phyloP scores from a whole-genome alignment of 2,797 vertebrate species.

The Sebastolobus altivelis region DNA sequence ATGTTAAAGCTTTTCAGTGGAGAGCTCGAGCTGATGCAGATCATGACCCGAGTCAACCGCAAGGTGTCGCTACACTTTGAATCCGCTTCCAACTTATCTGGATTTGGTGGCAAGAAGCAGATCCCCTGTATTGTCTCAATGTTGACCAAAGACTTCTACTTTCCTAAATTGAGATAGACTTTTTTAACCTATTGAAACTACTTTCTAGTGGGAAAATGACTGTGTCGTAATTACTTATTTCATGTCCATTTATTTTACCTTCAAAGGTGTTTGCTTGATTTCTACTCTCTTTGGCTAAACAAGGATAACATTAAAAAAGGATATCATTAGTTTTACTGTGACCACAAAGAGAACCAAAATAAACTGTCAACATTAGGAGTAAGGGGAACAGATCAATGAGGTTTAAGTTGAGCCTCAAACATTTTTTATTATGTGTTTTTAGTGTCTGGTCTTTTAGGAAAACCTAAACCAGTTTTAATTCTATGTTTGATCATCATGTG shows the following conservation, averaged over 20 bases:
- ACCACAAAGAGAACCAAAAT: background rate
- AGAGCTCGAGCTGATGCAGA: slow-evolving; percentile 91
- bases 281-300: background rate
- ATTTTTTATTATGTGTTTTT: background rate
- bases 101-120: slow-evolving; percentile 90
- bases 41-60: slow-evolving; percentile 92
- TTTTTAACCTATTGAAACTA: background rate
- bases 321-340: background rate
- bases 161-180: slow-evolving; percentile 56
- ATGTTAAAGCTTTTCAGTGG: slow-evolving; percentile 77
- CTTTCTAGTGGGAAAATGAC: background rate
- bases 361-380: background rate
- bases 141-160: slow-evolving; percentile 95
- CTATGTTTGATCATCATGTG: background rate
- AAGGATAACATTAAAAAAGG: background rate
- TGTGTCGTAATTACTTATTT: background rate
- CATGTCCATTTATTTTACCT: background rate
- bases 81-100: slow-evolving; percentile 80
- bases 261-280: background rate
- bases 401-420: background rate
- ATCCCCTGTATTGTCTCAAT: slow-evolving; percentile 94
- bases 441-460: background rate
- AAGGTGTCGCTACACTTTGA: slow-evolving; percentile 89
- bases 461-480: background rate
- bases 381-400: background rate